These are phyloP conservation scores for Pandion haliaetus DNA, from an alignment of 2,113 vertebrate species.

Conservation along the genomic window DNA sequence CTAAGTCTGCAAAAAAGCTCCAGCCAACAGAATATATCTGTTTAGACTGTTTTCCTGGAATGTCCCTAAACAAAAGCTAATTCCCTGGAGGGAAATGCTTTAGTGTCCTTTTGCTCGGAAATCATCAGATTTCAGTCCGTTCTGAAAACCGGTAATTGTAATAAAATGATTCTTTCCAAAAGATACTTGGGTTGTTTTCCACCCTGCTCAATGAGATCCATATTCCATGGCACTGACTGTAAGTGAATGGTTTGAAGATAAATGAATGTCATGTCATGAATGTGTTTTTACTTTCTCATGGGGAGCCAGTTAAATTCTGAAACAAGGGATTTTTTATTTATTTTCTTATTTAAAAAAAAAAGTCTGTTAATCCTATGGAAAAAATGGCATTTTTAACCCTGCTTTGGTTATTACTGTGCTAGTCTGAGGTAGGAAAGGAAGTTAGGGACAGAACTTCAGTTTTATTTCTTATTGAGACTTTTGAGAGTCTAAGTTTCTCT, in stretches of 20 bases:
- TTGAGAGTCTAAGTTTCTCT: not conserved
- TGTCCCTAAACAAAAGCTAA: constrained; percentile 38
- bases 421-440: not conserved
- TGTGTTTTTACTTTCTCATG: constrained; percentile 48
- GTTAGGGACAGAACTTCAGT: not conserved
- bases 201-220: constrained; percentile 53
- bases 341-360: not conserved
- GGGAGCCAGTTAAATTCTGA: constrained; percentile 28
- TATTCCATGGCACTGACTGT: constrained; percentile 44
- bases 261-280: constrained; percentile 20
- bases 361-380: not conserved
- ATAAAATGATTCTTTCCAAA: constrained; percentile 24
- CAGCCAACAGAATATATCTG: not conserved
- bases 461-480: not conserved
- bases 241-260: constrained; percentile 31
- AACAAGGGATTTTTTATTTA: not conserved
- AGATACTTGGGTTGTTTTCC: constrained; percentile 43
- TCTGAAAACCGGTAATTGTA: constrained; percentile 1
- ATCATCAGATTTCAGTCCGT: constrained; percentile 37
- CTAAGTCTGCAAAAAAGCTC: not conserved
- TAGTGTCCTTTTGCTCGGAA: constrained; percentile 41
- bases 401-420: not conserved
- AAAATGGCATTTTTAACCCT: not conserved
- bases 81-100: constrained; percentile 33
- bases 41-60: constrained; percentile 49